Evolutionary conservation across 2,797 vertebrate species (phyloP).

Genomic region (Centroberyx gerrardi): DNA sequence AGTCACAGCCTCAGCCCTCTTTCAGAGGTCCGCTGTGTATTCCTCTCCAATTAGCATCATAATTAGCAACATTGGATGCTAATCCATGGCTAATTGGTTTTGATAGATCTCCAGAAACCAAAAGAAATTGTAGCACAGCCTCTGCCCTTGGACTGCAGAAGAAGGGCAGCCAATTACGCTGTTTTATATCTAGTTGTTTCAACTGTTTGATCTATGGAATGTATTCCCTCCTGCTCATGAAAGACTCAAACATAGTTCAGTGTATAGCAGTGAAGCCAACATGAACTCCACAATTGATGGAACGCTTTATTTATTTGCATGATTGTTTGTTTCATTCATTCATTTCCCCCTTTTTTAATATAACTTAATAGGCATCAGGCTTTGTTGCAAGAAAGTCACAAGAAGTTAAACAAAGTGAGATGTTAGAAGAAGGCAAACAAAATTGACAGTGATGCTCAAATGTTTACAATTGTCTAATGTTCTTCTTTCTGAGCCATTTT

Average conservation of each 20-base stretch:
- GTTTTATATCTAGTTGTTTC: not conserved
- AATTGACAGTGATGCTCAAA: not conserved
- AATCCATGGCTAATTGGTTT: conserved; percentile 72
- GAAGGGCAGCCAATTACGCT: conserved; percentile 35
- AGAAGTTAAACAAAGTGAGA: too few relatives aligned
- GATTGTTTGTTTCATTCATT: not conserved
- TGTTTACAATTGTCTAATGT: not conserved
- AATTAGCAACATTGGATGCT: conserved; percentile 72
- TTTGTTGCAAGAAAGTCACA: not conserved
- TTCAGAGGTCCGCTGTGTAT: conserved; percentile 47
- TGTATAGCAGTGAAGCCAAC: not conserved
- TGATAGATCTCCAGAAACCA: conserved; percentile 66
- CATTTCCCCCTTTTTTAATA: not conserved
- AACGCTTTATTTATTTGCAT: not conserved
- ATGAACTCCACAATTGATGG: not conserved
- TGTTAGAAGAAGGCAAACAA: too few relatives aligned
- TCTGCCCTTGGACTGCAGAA: conserved; percentile 59
- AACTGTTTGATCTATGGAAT: conserved; percentile 1
- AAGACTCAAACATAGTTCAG: not conserved
- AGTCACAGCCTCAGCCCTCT: conserved; percentile 35
- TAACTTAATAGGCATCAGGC: not conserved
- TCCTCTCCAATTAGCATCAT: conserved; percentile 74
- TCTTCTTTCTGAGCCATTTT: not conserved
- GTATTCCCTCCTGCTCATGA: not conserved
- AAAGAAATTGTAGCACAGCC: conserved; percentile 38